These are phyloP conservation scores for Capitella teleta DNA, from an alignment of 1,140 invertebrate genomes.

Conservation along the genomic window DNA sequence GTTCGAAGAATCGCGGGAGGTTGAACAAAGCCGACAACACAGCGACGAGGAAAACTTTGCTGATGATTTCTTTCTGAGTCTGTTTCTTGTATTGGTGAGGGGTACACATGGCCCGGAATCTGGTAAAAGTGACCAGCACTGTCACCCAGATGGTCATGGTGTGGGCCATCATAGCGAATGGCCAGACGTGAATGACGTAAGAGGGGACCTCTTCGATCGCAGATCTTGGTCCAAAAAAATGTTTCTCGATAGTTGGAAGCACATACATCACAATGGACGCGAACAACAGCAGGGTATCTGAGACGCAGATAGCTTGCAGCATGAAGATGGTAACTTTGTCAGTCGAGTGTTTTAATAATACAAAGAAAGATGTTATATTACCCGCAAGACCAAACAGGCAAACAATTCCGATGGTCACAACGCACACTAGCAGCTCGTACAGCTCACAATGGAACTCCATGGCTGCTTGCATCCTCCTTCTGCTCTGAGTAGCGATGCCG, in stretches of 20 bases:
- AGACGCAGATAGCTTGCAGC: slow-evolving; percentile 11
- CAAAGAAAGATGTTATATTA: slow-evolving; percentile 12
- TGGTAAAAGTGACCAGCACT: slow-evolving; percentile 10
- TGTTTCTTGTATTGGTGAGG: not conserved
- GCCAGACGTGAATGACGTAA: slow-evolving; percentile 6
- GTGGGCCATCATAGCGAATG: slow-evolving; percentile 10
- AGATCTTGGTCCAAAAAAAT: not conserved
- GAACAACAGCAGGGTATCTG: slow-evolving; percentile 9
- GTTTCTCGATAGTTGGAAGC: slow-evolving; percentile 4
- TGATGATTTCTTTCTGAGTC: not conserved
- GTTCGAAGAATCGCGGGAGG: slow-evolving; percentile 13
- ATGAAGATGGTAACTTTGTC: slow-evolving; percentile 8
- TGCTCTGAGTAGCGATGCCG: too few species aligned
- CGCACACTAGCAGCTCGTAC: slow-evolving; percentile 12
- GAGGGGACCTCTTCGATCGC: not conserved
- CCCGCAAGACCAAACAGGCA: slow-evolving; percentile 10
- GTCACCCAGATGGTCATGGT: slow-evolving; percentile 13
- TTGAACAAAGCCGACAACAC: slow-evolving; percentile 12
- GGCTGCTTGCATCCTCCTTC: too few species aligned
- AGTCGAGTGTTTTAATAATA: slow-evolving; percentile 8
- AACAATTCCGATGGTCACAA: slow-evolving; percentile 7
- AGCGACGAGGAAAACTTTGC: slow-evolving; percentile 7
- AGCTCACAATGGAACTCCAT: not conserved
- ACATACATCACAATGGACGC: slow-evolving; percentile 10
- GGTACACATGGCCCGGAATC: slow-evolving; percentile 8